phyloP scores from a whole-genome alignment of 2,888 invertebrate genomes.

The Hydriomena furcata region DNA sequence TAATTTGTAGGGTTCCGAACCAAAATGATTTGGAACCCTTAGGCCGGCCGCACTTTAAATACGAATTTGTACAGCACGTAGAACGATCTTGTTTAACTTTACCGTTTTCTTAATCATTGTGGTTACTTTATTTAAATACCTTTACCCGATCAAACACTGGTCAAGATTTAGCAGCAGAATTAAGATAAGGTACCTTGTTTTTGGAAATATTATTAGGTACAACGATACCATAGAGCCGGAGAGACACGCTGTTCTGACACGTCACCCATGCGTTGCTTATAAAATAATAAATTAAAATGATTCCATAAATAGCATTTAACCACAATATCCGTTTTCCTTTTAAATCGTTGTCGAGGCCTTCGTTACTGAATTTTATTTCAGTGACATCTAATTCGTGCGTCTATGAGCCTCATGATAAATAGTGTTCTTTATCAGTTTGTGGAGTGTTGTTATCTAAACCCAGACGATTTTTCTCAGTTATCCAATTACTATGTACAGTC shows the following conservation, averaged over 20 bases:
- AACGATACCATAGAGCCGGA: neutral
- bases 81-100: too few relatives aligned
- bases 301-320: conserved; percentile 15
- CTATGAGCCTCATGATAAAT: conserved; percentile 29
- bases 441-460: conserved; percentile 45
- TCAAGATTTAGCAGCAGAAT: too few relatives aligned
- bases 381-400: conserved; percentile 11
- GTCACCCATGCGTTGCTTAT: too few relatives aligned
- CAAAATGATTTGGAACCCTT: too few relatives aligned
- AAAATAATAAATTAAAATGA: neutral
- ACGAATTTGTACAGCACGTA: too few relatives aligned
- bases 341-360: conserved; percentile 34
- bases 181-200: too few relatives aligned
- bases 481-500: conserved; percentile 42
- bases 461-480: conserved; percentile 45
- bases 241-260: neutral
- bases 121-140: too few relatives aligned
- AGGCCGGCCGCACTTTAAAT: too few relatives aligned
- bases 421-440: conserved; percentile 46
- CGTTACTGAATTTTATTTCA: conserved; percentile 5
- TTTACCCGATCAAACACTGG: too few relatives aligned
- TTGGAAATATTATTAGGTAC: too few relatives aligned
- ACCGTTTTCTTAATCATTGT: too few relatives aligned
- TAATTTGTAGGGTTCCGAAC: too few relatives aligned
- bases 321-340: conserved; percentile 46